Base-by-base conservation (phyloP, 2,888 invertebrate species). In the Acanthacorydalis orientalis region DNA sequence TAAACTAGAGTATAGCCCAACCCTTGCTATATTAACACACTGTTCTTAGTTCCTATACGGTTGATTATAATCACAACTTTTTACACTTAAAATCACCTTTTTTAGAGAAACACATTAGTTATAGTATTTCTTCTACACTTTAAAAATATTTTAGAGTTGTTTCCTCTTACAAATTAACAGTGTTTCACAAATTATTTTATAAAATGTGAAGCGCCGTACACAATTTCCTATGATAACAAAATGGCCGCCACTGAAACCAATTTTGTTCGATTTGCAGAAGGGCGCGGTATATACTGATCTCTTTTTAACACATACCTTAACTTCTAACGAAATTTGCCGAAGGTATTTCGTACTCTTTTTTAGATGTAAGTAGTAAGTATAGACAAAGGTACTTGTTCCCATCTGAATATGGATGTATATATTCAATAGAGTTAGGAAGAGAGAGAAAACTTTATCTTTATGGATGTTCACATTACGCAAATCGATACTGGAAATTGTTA, bases 251-350 rank as follows among this genome's bases (percentile, higher is more conserved):
- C 23, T 16, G 23, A 46, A 39, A 35, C 35, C 35, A 39, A 31
- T 43, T 43, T 16, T 46, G 31, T 35, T 34, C 34, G 34, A 16
- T 46, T 15, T 46, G 34, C 15, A 46, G 46, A 34, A 46, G 46
- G 46, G 46, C 35, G 46, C 46, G 46, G 46, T 46, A 46, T 46
- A 46, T 31, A 16, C 23, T 12, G 9, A 31, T 31, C n/a, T 15
- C 23, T 43, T 10, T 43, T 16, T 43, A 16, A n/a, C 43, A 23
- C 11, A 31, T 12, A 10, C 12, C 37, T 14, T 23, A 14, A 14
- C 37, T 37, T 4, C 37, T 14, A 37, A 12, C 37, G 14, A 37
- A 37, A 37, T 7, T 37, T 7, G 14, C 7, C 37, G 37, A 37
- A 37, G n/a, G 14, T 37, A n/a, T 37, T 37, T 14, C 14, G n/a